phyloP scores from a whole-genome alignment of 1,140 invertebrate species.

The Diorhabda sublineata region DNA sequence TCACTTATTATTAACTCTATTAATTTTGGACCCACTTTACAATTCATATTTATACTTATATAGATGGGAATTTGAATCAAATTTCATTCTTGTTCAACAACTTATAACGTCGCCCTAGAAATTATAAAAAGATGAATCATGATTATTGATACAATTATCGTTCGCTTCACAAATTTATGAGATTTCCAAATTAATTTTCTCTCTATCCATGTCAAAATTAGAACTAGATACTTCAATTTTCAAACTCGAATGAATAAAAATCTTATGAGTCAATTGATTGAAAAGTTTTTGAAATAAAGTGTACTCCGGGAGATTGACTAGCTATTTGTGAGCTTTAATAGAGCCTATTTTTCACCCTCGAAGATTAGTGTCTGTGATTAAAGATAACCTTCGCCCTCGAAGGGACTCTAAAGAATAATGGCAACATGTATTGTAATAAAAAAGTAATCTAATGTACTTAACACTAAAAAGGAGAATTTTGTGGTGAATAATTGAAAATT shows the following conservation, averaged over 20 bases:
- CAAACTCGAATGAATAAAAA: conserved; percentile 9
- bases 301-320: conserved; percentile 26
- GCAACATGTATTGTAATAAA: not conserved
- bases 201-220: not conserved
- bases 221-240: not conserved
- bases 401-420: not conserved
- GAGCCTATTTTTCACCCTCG: conserved; percentile 30
- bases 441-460: not conserved
- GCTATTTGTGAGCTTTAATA: conserved; percentile 29
- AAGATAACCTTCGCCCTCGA: conserved; percentile 12
- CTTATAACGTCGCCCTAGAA: too few relatives aligned
- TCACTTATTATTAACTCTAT: too few relatives aligned
- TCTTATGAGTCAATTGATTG: conserved; percentile 14
- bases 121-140: too few relatives aligned
- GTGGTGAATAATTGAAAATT: too few relatives aligned
- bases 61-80: too few relatives aligned
- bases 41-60: too few relatives aligned
- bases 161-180: not conserved
- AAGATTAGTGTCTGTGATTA: conserved; percentile 34
- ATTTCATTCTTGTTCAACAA: too few relatives aligned
- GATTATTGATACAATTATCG: not conserved
- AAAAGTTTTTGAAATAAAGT: conserved; percentile 9
- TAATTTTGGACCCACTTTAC: too few relatives aligned
- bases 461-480: too few relatives aligned
- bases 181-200: not conserved